These are phyloP conservation scores for Melanotaenia maccullochi DNA, from an alignment of 2,797 vertebrate genomes.

Conservation along the genomic window DNA sequence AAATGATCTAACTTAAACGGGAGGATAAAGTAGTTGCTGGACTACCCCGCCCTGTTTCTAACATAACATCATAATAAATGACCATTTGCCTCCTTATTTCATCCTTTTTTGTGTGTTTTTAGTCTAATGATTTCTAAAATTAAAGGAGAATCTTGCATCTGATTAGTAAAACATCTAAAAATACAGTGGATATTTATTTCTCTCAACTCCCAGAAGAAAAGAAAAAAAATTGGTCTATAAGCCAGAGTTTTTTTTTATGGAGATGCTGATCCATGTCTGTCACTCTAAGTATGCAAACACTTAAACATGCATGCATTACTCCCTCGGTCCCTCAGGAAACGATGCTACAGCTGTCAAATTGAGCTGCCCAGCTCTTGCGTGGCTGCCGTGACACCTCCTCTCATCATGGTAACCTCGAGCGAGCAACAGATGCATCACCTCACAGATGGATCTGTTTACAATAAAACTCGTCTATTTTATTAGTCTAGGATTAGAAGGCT, in stretches of 20 bases:
- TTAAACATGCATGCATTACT: neutral
- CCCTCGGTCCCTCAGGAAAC: conserved; percentile 6
- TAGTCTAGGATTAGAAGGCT: conserved; percentile 33
- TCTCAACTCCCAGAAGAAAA: neutral
- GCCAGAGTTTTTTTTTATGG: neutral
- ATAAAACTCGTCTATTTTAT: conserved; percentile 38
- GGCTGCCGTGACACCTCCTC: conserved; percentile 19
- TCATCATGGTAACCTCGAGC: conserved; percentile 56
- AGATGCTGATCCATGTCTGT: neutral
- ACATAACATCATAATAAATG: too few relatives aligned
- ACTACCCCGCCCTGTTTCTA: too few relatives aligned
- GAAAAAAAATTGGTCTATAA: neutral
- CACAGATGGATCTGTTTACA: conserved; percentile 65
- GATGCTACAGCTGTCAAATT: conserved; percentile 30
- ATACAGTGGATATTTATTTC: neutral
- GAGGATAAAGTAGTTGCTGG: too few relatives aligned
- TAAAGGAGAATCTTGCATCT: too few relatives aligned
- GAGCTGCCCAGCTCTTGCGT: conserved; percentile 14
- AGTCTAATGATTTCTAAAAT: too few relatives aligned
- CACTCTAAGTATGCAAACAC: conserved; percentile 10
- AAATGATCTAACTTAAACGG: too few relatives aligned
- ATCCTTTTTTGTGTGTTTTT: too few relatives aligned
- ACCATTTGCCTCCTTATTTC: too few relatives aligned
- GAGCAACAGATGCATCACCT: conserved; percentile 19
- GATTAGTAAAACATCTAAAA: neutral